Base-by-base conservation (phyloP, 2,113 vertebrate species). In the Hippocampus zosterae region DNA sequence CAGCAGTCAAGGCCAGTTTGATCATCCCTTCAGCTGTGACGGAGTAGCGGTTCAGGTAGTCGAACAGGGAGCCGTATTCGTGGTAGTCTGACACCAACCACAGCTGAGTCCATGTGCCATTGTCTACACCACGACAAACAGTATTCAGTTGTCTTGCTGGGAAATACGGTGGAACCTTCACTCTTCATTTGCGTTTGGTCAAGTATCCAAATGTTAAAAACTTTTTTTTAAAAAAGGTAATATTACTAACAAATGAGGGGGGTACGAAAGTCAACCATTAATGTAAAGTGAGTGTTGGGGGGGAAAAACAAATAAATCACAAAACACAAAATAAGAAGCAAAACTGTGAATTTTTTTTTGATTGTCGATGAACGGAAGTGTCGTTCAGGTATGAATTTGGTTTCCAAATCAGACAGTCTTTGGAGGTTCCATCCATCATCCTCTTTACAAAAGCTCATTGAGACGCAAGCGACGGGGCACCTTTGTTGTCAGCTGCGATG, bases 61-160 rank as follows among this genome's bases (percentile, higher is more conserved):
- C 96, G 12, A 98, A 98, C 74, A 98, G 92, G 23, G 96, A 98
- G 0, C 96, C 96, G 0, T 97, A 92, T 86, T 98, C 96, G 0
- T 98, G 96, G 82, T 98, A 98, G 78, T 98, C 96, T 0, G 96
- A 98, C 52, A 98, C 96, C 0, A 98, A 85, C 96, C 96, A 98
- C 73, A 98, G 83, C 85, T 98, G 96, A 0, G 96, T 98, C 96
- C 96, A 98, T 0, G 96, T 98, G 41, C 96, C 96, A 0, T 98
- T 98, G 85, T 98, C 96, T 98, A 88, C 27, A 50, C 52, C 37
- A n/a, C 67, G 2, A 68, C 12, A 71, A 1, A 75, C 10, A 18
- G 33, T 60, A 55, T 37, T 13, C 21, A 18, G 16, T 23, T 5
- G 18, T 4, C 52, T 53, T n/a, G 52, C 52, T 53, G 19, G 52